phyloP scores from a whole-genome alignment of 35 echinoderm and acorn worm species.

The Holothuria glaberrima region DNA sequence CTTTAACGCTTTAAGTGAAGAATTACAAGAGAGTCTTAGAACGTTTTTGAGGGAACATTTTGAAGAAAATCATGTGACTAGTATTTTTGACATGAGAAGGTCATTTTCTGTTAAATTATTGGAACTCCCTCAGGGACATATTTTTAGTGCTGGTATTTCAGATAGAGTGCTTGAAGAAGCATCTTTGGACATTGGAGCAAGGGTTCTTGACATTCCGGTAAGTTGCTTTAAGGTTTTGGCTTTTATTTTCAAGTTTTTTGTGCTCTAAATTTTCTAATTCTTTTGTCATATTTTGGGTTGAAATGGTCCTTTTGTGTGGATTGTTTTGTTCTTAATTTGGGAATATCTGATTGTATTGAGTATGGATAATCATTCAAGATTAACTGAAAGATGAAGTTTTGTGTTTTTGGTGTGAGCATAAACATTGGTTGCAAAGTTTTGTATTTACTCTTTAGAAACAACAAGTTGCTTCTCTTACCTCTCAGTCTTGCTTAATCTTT shows the following conservation, averaged over 20 bases:
- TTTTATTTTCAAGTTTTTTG: too few relatives aligned
- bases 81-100: conserved; percentile 72
- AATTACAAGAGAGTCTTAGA: conserved; percentile 56
- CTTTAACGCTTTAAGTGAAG: conserved; percentile 22
- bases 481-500: too few relatives aligned
- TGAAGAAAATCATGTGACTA: conserved; percentile 55
- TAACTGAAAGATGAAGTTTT: too few relatives aligned
- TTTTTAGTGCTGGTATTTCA: conserved; percentile 56
- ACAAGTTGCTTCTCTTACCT: too few relatives aligned
- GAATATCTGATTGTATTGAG: too few relatives aligned
- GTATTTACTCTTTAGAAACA: too few relatives aligned
- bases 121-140: conserved; percentile 58
- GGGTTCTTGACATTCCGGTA: conserved; percentile 72
- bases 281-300: too few relatives aligned
- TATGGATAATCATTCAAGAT: too few relatives aligned
- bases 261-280: background rate
- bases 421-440: too few relatives aligned
- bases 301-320: background rate
- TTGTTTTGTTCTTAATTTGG: too few relatives aligned
- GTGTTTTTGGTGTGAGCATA: too few relatives aligned
- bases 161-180: conserved; percentile 71
- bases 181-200: conserved; percentile 63
- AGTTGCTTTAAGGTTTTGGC: background rate
- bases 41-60: conserved; percentile 69
- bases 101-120: conserved; percentile 47